Percentiles rank a stretch among this genome's conserved stretches.
phyloP scores from a whole-genome alignment of 2,113 vertebrate species.

The Thalassarche chlororhynchos region DNA sequence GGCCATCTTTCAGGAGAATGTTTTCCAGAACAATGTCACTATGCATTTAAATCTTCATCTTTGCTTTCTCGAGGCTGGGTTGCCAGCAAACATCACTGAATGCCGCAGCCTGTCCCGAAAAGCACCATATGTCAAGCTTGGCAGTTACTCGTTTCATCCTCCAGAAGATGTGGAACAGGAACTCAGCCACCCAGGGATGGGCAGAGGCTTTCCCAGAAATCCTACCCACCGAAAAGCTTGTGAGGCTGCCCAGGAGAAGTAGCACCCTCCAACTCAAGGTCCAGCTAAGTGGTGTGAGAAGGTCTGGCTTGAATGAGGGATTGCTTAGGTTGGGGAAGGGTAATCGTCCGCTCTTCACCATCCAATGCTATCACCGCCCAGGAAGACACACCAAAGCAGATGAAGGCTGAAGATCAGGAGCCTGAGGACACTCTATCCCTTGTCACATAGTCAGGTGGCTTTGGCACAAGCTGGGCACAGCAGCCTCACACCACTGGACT shows the following conservation, averaged over 20 bases:
- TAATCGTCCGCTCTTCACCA: not conserved
- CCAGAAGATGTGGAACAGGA: not conserved
- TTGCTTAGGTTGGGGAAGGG: not conserved
- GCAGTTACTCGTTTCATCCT: not conserved
- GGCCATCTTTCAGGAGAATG: not conserved
- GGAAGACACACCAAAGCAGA: not conserved
- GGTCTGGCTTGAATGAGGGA: not conserved
- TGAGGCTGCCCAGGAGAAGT: not conserved
- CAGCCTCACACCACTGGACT: not conserved
- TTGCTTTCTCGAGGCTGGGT: not conserved
- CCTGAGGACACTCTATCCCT: not conserved
- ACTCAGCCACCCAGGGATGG: not conserved
- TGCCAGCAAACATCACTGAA: conserved; percentile 11
- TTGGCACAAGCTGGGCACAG: not conserved
- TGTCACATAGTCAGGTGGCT: not conserved
- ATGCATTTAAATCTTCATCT: not conserved
- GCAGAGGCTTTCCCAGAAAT: not conserved
- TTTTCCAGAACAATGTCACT: not conserved
- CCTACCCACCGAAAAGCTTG: not conserved
- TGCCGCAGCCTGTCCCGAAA: not conserved
- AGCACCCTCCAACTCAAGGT: not conserved
- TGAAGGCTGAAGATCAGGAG: not conserved
- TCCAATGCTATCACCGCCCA: not conserved
- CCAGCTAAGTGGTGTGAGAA: not conserved
- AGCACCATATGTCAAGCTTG: not conserved